Conservation (phyloP, 2,113 vertebrate species). For the Circaetus cinerascens region DNA sequence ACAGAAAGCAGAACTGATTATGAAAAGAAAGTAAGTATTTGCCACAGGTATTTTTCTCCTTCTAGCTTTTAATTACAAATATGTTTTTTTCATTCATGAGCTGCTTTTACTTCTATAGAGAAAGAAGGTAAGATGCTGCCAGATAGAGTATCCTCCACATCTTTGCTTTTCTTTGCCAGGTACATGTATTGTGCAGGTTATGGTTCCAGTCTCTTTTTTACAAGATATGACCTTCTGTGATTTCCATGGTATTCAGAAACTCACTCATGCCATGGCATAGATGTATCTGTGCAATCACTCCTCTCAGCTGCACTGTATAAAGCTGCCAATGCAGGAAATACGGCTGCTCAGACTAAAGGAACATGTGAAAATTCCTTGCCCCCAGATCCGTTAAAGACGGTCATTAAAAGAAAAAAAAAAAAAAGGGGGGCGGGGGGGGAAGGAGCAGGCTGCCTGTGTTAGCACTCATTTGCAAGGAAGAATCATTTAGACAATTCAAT, state of each 20-base stretch:
- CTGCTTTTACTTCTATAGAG: background rate
- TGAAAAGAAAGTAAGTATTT: background rate
- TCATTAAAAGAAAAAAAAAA: background rate
- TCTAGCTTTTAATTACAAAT: background rate
- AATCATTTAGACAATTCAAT: background rate
- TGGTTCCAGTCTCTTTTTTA: background rate
- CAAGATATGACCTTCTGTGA: background rate
- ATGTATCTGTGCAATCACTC: background rate
- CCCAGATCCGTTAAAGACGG: background rate
- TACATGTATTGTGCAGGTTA: background rate
- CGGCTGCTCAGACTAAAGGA: background rate
- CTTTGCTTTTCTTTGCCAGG: background rate
- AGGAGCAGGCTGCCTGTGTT: rapidly evolving
- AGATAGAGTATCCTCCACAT: background rate
- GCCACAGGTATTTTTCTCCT: background rate
- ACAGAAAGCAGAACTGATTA: background rate
- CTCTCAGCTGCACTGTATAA: background rate
- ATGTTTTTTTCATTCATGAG: background rate
- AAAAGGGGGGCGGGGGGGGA: too few species aligned
- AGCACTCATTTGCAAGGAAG: background rate
- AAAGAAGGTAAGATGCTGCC: background rate
- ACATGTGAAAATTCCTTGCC: background rate
- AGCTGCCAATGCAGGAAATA: background rate
- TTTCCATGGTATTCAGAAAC: background rate
- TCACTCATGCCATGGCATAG: background rate